These are phyloP conservation scores for Enteromius paludinosus DNA, from an alignment of 2,797 vertebrate species.

Conservation along the genomic window DNA sequence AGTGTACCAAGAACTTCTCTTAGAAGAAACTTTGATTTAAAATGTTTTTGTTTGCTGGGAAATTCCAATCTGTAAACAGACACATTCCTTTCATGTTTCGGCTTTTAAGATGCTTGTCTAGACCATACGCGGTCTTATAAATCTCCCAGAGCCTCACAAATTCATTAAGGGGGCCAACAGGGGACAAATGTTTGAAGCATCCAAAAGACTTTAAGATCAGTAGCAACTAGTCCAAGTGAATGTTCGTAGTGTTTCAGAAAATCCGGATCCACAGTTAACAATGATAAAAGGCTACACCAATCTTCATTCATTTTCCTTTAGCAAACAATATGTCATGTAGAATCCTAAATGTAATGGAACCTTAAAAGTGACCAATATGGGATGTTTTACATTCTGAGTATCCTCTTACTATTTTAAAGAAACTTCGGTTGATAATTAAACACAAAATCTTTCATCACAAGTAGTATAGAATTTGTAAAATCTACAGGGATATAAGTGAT, in stretches of 20 bases:
- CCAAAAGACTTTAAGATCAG: conserved; percentile 38
- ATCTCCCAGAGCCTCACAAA: conserved; percentile 23
- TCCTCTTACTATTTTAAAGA: background rate
- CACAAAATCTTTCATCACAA: background rate
- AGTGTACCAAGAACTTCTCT: conserved; percentile 15
- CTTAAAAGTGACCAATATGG: background rate
- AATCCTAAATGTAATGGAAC: background rate
- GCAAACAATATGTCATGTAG: conserved; percentile 3
- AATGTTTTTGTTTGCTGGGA: conserved; percentile 30
- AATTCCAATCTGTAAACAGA: conserved; percentile 45
- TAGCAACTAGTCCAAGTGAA: background rate
- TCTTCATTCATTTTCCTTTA: conserved; percentile 69
- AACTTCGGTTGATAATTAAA: conserved; percentile 20
- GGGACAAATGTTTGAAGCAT: conserved; percentile 22
- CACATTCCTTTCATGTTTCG: conserved; percentile 41
- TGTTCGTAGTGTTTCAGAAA: conserved; percentile 4
- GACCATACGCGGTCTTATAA: background rate
- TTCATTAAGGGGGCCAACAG: conserved; percentile 12
- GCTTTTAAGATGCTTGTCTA: conserved; percentile 32
- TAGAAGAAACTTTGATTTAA: conserved; percentile 24
- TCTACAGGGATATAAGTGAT: conserved; percentile 9
- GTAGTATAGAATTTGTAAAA: conserved; percentile 25
- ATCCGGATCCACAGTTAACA: conserved; percentile 40
- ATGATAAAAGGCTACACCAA: conserved; percentile 65
- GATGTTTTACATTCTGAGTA: background rate